Percentiles rank a stretch among this genome's conserved stretches.
Conservation (phyloP, 2,113 vertebrate genomes). For the Neotoma lepida region DNA sequence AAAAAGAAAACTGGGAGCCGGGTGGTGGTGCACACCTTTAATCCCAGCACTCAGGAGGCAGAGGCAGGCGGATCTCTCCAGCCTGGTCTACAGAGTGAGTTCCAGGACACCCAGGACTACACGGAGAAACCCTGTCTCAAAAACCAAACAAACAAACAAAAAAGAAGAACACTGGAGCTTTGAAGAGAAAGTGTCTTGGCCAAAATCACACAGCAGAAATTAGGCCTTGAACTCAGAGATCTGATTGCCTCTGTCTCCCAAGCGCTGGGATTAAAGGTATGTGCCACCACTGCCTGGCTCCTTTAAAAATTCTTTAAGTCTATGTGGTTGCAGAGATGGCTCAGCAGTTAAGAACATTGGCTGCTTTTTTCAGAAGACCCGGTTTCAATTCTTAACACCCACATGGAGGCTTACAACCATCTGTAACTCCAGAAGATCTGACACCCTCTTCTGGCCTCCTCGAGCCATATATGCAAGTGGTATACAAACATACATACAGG, state of each 20-base stretch:
- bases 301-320: constrained; percentile 22
- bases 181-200: too few species aligned
- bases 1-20: not conserved
- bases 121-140: too few species aligned
- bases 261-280: not conserved
- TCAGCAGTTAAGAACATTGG: not conserved
- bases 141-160: too few species aligned
- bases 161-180: not conserved
- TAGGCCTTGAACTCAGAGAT: not conserved
- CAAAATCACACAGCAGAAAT: too few species aligned
- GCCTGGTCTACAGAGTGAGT: too few species aligned
- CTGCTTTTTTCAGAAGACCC: not conserved
- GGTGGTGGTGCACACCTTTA: too few species aligned
- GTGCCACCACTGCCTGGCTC: not conserved
- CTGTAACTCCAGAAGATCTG: not conserved
- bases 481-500: not conserved
- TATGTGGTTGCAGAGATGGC: not conserved
- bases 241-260: not conserved
- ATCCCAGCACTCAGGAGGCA: too few species aligned
- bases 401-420: not conserved
- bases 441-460: not conserved
- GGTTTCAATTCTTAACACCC: not conserved
- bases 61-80: too few species aligned
- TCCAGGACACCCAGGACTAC: too few species aligned
- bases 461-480: not conserved